A percentile compares a stretch with the other conserved stretches of the same genome.
Evolutionary conservation across 1,140 invertebrate genomes (phyloP).

Genomic region (Lucilia sericata): DNA sequence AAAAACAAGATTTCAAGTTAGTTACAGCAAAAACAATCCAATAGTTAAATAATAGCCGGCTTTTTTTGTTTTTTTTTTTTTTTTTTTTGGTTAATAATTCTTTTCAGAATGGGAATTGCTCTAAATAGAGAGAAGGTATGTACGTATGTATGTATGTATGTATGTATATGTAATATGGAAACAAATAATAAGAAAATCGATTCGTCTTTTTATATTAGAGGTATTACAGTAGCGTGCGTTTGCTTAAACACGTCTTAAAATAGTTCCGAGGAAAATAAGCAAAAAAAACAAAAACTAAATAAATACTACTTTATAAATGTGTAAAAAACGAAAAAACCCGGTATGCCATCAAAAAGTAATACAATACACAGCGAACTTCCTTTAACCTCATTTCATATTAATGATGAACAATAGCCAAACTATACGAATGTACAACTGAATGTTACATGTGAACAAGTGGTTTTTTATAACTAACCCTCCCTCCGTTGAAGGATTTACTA

Average conservation of each 20-base stretch:
- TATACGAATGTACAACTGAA: neutral
- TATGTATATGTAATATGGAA: no score
- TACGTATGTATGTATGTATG: no score
- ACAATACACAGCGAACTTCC: conserved; percentile 55
- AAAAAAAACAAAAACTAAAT: neutral
- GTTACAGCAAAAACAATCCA: neutral
- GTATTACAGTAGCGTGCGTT: neutral
- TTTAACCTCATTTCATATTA: conserved; percentile 65
- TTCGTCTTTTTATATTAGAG: neutral
- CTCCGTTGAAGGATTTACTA: conserved; percentile 19
- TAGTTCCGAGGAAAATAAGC: conserved; percentile 9
- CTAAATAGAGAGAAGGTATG: neutral
- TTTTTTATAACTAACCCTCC: conserved; percentile 49
- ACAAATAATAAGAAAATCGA: conserved; percentile 5
- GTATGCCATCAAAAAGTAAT: conserved; percentile 20
- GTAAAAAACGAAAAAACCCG: neutral
- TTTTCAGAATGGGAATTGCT: neutral
- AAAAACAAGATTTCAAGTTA: neutral
- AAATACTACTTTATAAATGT: neutral
- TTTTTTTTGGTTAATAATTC: neutral
- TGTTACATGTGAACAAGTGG: conserved; percentile 37
- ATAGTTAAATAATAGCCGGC: neutral
- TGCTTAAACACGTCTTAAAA: conserved; percentile 10
- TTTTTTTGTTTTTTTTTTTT: neutral
- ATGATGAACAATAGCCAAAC: conserved; percentile 36